Percentiles rank a stretch among this genome's conserved stretches.
phyloP scores from a whole-genome alignment of 35 echinoderm and acorn worm species.

The Antedon bifida region DNA sequence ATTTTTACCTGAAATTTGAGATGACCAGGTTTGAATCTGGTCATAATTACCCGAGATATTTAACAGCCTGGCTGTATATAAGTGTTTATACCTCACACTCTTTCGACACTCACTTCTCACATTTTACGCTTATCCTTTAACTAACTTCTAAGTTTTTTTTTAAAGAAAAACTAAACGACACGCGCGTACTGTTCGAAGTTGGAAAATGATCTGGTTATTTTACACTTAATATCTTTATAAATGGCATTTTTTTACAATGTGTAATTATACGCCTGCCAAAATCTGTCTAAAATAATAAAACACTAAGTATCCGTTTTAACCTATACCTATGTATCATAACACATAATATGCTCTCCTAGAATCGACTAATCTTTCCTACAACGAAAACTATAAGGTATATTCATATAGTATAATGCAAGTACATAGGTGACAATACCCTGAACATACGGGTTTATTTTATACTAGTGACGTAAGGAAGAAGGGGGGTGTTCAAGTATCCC shows the following conservation, averaged over 20 bases:
- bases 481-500: too few species aligned
- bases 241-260: too few species aligned
- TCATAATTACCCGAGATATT: neutral
- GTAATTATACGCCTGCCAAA: neutral
- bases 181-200: neutral
- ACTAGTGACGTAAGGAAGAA: too few species aligned
- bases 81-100: neutral
- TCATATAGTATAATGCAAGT: too few species aligned
- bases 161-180: neutral
- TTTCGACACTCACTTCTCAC: neutral
- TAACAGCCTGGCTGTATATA: neutral
- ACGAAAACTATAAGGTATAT: too few species aligned
- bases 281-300: too few species aligned
- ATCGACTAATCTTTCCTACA: too few species aligned
- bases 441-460: too few species aligned
- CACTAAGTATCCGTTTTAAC: too few species aligned
- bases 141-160: neutral
- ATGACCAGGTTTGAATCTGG: neutral
- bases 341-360: too few species aligned
- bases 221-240: neutral
- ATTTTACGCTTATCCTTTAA: neutral
- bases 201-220: neutral
- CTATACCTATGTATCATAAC: too few species aligned
- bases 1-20: neutral
- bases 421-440: too few species aligned